These are phyloP conservation scores for Liposcelis brunnea DNA, from an alignment of 2,888 invertebrate species.

Conservation along the genomic window DNA sequence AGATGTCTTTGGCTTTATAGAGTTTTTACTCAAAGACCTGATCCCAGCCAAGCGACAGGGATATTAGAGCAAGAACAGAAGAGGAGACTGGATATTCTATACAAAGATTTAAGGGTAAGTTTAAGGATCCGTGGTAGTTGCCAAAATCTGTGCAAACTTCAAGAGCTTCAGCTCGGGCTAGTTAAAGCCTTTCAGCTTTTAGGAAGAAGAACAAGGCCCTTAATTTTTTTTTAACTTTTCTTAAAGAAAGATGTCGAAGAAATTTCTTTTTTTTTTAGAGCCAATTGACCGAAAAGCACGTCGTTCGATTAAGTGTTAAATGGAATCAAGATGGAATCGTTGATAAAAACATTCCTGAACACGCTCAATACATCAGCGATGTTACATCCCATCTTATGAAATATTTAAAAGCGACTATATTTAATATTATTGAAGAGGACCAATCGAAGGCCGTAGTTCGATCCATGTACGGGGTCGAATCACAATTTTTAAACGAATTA, in stretches of 20 bases:
- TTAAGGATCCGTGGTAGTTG: neutral
- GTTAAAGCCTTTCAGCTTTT: no score
- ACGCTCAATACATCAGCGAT: conserved; percentile 42
- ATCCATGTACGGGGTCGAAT: conserved; percentile 13
- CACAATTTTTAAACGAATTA: conserved; percentile 39
- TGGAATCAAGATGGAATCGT: conserved; percentile 31
- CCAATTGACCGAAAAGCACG: conserved; percentile 55
- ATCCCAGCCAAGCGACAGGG: conserved; percentile 33
- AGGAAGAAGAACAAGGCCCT: no score
- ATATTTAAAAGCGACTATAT: conserved; percentile 48
- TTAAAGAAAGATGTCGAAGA: no score
- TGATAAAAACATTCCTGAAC: conserved; percentile 35
- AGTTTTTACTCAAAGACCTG: conserved; percentile 29
- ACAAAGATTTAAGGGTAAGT: conserved; percentile 50
- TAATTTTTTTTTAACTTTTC: no score
- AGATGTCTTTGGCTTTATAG: conserved; percentile 67
- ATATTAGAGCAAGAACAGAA: conserved; percentile 42
- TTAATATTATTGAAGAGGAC: conserved; percentile 49
- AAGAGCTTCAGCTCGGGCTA: no score
- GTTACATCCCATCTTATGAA: conserved; percentile 47
- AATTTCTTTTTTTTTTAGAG: conserved; percentile 36
- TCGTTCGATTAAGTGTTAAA: conserved; percentile 39
- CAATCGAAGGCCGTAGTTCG: conserved; percentile 25
- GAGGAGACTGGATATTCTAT: conserved; percentile 48
- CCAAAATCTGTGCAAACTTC: no score